Evolutionary conservation across 1,140 invertebrate genomes (phyloP), one percentile per base, ranked within the genome.

Genomic region (Zophobas atratus): DNA sequence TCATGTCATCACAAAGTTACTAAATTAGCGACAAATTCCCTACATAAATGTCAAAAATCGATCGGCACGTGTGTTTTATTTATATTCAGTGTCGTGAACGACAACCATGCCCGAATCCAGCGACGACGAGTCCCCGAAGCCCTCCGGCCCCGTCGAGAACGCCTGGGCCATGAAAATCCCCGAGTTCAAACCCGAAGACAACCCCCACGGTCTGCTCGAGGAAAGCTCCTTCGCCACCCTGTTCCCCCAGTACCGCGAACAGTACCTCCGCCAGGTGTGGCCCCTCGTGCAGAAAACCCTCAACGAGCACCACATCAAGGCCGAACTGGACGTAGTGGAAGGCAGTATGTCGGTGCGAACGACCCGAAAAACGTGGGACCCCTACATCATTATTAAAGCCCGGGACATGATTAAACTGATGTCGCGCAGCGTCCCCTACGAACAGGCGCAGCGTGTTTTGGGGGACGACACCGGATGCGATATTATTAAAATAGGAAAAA

Each of bases 341-440:
- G 98, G 99, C 63, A 92, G 83, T 55, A 97, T 99, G 95, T 93
- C 93, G 3, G 98, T 99, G 0, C 91, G 90, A 85, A 99, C 99
- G 0, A 99, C 98, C 0, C 90, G 97, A 67, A 98, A 99, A 89
- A 99, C 98, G 1, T 99, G 96, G 96, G 99, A 99, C 90, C 99
- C 99, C 0, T 99, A 96, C 81, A 96, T 99, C 53, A 97, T 99
- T 55, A 91, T 99, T 4, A 99, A 99, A 88, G 96, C 97, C 4
- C 90, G 98, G 79, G 99, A 99, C 86, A 91, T 99, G 87, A 96
- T 99, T 76, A 99, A 98, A 86, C 88, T 99, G 1, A 86, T 99
- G 76, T 96, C 98, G 1, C 88, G 99, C 82, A 98, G 97, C 87
- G 98, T 99, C 8, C 98, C 98, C 0, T 97, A 95, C 84, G 98